These are phyloP conservation scores for Spheniscus mendiculus DNA, from an alignment of 2,113 vertebrate genomes.

Conservation along the genomic window DNA sequence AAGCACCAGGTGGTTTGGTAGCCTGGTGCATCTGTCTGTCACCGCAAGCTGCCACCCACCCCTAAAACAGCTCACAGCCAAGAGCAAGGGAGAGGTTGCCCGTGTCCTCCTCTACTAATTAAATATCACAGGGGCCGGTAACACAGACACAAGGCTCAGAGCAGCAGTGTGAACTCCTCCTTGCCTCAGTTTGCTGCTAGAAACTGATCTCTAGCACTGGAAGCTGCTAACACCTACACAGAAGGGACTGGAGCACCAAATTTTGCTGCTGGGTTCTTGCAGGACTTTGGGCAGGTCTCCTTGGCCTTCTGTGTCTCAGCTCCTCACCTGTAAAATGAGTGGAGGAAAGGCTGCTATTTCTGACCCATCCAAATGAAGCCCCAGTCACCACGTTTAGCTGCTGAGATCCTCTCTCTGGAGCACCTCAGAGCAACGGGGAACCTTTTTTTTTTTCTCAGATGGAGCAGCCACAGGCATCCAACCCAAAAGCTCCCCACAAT, in stretches of 20 bases:
- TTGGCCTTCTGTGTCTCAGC: background rate
- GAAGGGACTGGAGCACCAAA: background rate
- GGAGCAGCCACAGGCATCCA: background rate
- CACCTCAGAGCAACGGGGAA: background rate
- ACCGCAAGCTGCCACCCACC: background rate
- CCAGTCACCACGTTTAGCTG: accelerated
- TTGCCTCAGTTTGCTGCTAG: background rate
- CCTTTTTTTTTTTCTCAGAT: background rate
- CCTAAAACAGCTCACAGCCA: background rate
- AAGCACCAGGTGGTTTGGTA: background rate
- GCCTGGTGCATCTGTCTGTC: background rate
- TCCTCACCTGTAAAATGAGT: background rate
- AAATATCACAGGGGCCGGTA: background rate
- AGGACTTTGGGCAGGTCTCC: background rate
- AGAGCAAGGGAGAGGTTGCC: background rate
- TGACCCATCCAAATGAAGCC: background rate
- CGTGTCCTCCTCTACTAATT: background rate
- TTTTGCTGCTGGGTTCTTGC: background rate
- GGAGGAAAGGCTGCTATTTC: background rate
- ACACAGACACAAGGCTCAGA: background rate
- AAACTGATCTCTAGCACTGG: background rate
- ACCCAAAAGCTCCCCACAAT: background rate
- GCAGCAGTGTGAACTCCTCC: background rate
- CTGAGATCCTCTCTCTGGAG: background rate
- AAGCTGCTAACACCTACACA: background rate